phyloP scores from a whole-genome alignment of 2,797 vertebrate genomes.

The Smutsia temminckii region DNA sequence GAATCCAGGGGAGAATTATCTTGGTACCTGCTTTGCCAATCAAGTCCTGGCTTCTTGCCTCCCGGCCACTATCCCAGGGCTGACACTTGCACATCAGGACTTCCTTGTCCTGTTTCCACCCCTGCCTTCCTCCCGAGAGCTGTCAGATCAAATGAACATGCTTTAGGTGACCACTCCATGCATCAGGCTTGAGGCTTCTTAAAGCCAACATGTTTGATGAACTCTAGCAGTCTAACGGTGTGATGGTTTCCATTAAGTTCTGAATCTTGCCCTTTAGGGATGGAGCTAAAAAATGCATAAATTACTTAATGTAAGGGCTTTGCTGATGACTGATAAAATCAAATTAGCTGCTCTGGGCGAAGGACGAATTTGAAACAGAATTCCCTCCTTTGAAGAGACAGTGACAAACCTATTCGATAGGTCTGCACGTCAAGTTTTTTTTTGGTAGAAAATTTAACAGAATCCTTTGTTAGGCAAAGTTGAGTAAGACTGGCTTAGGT shows the following conservation, averaged over 20 bases:
- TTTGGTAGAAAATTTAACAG: constrained; percentile 46
- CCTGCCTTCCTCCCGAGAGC: background rate
- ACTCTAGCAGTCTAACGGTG: constrained; percentile 28
- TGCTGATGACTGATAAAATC: constrained; percentile 80
- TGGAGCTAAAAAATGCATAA: constrained; percentile 76
- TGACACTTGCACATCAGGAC: background rate
- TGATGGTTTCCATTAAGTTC: constrained; percentile 79
- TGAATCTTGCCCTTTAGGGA: constrained; percentile 72
- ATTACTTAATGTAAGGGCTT: constrained; percentile 77
- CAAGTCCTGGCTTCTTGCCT: background rate
- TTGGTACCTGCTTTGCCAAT: background rate
- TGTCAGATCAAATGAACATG: constrained; percentile 61
- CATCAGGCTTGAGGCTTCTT: constrained; percentile 51
- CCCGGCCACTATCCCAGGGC: background rate
- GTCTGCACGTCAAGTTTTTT: constrained; percentile 51
- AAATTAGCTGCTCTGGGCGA: constrained; percentile 64
- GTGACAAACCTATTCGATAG: constrained; percentile 70
- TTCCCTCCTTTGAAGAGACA: constrained; percentile 68
- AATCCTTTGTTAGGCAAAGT: constrained; percentile 54
- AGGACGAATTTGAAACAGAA: constrained; percentile 76
- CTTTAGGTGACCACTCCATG: constrained; percentile 21
- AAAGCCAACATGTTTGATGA: constrained; percentile 25
- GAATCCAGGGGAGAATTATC: background rate
- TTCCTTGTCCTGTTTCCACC: background rate
- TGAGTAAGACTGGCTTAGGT: constrained; percentile 58